Conservation (phyloP, 1,140 invertebrate species). For the Drosophila grimshawi region DNA sequence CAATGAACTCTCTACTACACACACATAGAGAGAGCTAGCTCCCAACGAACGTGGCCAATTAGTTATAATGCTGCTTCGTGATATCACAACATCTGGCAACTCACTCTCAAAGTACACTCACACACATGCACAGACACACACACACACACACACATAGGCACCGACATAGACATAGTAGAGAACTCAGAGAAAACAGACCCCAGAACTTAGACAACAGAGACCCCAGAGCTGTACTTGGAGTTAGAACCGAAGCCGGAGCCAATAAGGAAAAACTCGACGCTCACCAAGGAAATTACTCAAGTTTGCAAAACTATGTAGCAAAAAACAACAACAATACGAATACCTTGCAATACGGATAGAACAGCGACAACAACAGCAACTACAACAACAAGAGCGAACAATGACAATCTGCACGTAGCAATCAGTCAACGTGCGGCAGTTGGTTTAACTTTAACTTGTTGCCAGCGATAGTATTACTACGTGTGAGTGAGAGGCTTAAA, state of each 20-base stretch:
- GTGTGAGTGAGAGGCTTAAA: constrained; percentile 30
- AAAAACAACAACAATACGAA: constrained; percentile 55
- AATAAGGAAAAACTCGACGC: constrained; percentile 76
- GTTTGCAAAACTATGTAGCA: constrained; percentile 79
- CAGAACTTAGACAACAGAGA: constrained; percentile 49
- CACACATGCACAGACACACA: constrained; percentile 35
- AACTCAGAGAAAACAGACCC: constrained; percentile 27
- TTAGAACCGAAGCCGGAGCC: constrained; percentile 44
- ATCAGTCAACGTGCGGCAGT: constrained; percentile 82
- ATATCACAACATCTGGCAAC: constrained; percentile 82
- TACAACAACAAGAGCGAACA: constrained; percentile 68
- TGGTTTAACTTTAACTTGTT: constrained; percentile 81
- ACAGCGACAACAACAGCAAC: constrained; percentile 47
- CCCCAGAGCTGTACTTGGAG: constrained; percentile 50
- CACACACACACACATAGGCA: neutral
- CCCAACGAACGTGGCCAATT: constrained; percentile 79
- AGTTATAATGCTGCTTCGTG: constrained; percentile 83
- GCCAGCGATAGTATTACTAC: constrained; percentile 53
- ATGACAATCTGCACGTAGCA: constrained; percentile 82
- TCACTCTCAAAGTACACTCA: constrained; percentile 66
- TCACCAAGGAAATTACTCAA: constrained; percentile 81
- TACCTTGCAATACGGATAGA: constrained; percentile 46
- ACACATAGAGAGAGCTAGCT: constrained; percentile 30
- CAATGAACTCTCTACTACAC: constrained; percentile 65
- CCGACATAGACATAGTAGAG: neutral